Conservation (phyloP, 2,888 invertebrate species). For the Amblyjoppa proteus region DNA sequence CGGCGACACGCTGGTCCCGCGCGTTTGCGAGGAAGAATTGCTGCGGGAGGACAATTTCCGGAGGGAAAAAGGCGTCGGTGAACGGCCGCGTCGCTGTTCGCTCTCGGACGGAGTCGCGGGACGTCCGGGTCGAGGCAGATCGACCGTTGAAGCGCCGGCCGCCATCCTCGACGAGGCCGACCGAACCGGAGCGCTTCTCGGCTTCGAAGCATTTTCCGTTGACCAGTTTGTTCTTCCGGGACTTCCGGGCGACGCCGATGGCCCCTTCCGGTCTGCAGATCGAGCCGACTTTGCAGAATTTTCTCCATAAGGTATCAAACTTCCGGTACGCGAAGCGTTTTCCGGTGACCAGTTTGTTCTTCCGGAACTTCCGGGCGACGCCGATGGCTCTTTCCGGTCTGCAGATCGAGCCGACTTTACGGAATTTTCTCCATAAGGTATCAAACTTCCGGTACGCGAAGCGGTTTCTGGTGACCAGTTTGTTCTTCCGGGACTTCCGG, state of each 20-base stretch:
- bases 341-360: too few species aligned
- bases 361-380: too few species aligned
- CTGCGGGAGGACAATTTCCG: not conserved
- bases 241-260: too few species aligned
- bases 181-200: conserved; percentile 27
- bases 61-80: not conserved
- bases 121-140: conserved; percentile 15
- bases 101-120: conserved; percentile 29
- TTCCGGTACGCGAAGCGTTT: too few species aligned
- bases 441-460: too few species aligned
- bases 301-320: too few species aligned
- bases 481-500: conserved; percentile 10
- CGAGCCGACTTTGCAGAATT: too few species aligned
- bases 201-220: not conserved
- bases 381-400: too few species aligned
- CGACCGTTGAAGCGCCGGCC: conserved; percentile 22
- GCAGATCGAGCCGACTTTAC: too few species aligned
- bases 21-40: not conserved
- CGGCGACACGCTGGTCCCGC: not conserved
- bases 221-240: too few species aligned
- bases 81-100: conserved; percentile 26
- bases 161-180: conserved; percentile 31
- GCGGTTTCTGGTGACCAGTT: not conserved
- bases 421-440: too few species aligned
- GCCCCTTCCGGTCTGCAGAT: too few species aligned